Evolutionary conservation across 2,797 vertebrate species (phyloP).

Genomic region (Sphaeramia orbicularis): DNA sequence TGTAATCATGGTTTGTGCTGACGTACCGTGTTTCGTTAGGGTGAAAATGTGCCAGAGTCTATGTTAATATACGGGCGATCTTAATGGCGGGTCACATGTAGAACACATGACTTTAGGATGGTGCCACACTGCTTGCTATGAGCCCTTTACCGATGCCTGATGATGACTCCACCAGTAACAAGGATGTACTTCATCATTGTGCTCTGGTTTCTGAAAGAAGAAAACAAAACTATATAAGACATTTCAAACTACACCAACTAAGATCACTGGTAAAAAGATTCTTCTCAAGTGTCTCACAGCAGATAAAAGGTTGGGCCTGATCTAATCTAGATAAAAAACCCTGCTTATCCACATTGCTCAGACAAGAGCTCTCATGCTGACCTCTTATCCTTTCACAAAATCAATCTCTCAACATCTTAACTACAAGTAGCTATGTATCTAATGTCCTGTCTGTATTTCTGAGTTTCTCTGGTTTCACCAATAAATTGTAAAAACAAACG

Average conservation of each 20-base stretch:
- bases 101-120: slow-evolving; percentile 95
- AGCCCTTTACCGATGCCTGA: slow-evolving; percentile 98
- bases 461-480: too few species aligned
- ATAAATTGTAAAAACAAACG: too few species aligned
- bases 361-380: too few species aligned
- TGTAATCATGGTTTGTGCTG: neutral
- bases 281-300: neutral
- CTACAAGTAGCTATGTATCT: too few species aligned
- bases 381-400: too few species aligned
- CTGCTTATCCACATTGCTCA: too few species aligned
- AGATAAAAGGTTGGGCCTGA: too few species aligned
- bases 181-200: slow-evolving; percentile 95
- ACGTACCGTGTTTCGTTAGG: slow-evolving; percentile 95
- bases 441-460: too few species aligned
- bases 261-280: neutral
- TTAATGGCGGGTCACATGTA: slow-evolving; percentile 96
- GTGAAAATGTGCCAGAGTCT: slow-evolving; percentile 96
- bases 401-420: too few species aligned
- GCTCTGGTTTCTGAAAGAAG: slow-evolving; percentile 33
- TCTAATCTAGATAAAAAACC: too few species aligned
- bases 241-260: neutral
- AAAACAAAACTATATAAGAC: neutral
- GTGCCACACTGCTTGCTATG: slow-evolving; percentile 96
- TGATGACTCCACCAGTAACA: slow-evolving; percentile 96
- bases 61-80: slow-evolving; percentile 98